A percentile compares a stretch with the other conserved stretches of the same genome.
phyloP scores from a whole-genome alignment of 2,797 vertebrate genomes.

The Amblyraja radiata region DNA sequence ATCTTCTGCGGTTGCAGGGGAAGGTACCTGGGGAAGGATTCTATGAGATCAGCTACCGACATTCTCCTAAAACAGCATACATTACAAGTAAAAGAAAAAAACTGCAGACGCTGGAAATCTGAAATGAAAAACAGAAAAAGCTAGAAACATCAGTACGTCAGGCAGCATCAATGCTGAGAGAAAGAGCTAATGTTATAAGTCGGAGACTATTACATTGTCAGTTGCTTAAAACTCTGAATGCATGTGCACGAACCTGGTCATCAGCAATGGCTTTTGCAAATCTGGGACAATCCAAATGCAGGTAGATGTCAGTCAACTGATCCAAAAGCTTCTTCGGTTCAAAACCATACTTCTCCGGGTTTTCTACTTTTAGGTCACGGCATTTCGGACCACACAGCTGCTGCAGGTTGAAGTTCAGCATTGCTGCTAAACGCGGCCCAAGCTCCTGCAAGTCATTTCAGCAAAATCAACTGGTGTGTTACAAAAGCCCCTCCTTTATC shows the following conservation, averaged over 20 bases:
- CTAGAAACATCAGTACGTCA: too few relatives aligned
- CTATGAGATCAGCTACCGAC: too few relatives aligned
- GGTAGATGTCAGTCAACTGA: conserved; percentile 95
- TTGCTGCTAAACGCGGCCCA: conserved; percentile 89
- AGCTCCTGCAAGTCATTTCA: conserved; percentile 67
- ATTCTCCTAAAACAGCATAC: too few relatives aligned
- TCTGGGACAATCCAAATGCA: conserved; percentile 90
- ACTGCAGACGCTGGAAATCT: too few relatives aligned
- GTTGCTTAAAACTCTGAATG: not conserved
- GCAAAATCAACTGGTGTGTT: not conserved
- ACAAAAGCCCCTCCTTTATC: not conserved
- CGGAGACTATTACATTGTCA: not conserved
- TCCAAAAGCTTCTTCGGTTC: conserved; percentile 98
- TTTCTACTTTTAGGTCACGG: conserved; percentile 96
- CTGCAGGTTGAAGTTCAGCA: conserved; percentile 98
- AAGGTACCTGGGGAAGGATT: too few relatives aligned
- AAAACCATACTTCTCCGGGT: conserved; percentile 97
- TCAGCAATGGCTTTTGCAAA: conserved; percentile 97
- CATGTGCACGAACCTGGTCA: conserved; percentile 73
- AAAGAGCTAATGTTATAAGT: too few relatives aligned
- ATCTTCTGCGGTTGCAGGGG: too few relatives aligned
- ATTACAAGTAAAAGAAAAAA: too few relatives aligned
- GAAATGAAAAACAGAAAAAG: too few relatives aligned
- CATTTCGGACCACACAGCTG: conserved; percentile 96
- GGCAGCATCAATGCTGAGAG: too few relatives aligned